phyloP scores from a whole-genome alignment of 30 jellyfish, hydroid and myxozoan genomes.

The Catostylus mosaicus region DNA sequence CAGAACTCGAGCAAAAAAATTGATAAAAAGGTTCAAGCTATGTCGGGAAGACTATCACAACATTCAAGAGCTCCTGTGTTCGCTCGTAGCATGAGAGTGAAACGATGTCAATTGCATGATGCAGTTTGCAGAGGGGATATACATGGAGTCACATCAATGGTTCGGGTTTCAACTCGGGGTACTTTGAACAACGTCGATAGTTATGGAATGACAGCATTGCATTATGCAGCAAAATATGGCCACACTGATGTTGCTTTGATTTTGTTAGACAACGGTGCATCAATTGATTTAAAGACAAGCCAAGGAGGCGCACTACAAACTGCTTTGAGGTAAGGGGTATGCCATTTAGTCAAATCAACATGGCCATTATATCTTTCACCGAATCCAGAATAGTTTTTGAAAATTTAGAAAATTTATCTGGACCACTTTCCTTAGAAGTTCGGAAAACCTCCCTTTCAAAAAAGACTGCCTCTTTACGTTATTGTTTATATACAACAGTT shows the following conservation, averaged over 20 bases:
- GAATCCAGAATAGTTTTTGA: too few species aligned
- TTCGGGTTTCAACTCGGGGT: neutral
- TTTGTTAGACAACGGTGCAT: constrained; percentile 2
- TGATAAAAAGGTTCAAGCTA: neutral
- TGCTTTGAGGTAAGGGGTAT: constrained; percentile 10
- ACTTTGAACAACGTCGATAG: neutral
- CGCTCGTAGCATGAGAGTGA: neutral
- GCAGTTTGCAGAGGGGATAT: neutral
- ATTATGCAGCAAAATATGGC: constrained; percentile 10
- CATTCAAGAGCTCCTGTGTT: too few species aligned
- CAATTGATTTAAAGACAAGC: neutral
- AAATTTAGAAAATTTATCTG: too few species aligned
- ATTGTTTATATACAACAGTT: too few species aligned
- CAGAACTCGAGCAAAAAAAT: neutral
- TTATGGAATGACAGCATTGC: constrained; percentile 8
- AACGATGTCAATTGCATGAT: neutral
- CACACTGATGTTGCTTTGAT: neutral
- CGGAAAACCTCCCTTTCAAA: too few species aligned
- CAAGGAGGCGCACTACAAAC: constrained; percentile 9
- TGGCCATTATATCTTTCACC: neutral
- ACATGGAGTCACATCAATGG: neutral
- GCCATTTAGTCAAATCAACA: neutral
- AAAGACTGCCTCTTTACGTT: too few species aligned
- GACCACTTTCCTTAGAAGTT: too few species aligned
- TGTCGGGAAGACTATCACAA: neutral